Evolutionary conservation across 2,888 invertebrate genomes (phyloP).

Genomic region (Dorcus hopei): DNA sequence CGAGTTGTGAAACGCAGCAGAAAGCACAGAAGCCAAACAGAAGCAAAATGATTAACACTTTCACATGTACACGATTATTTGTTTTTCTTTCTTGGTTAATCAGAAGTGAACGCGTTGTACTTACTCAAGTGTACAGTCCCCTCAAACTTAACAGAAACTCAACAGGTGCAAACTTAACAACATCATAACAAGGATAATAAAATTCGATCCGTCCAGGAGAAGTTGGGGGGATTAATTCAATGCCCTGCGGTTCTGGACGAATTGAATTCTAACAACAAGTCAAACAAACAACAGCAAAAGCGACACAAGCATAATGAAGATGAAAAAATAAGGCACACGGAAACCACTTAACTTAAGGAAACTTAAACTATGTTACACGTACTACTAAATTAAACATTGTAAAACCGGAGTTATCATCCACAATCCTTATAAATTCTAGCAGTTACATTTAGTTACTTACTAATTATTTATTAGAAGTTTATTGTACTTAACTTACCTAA

Average conservation of each 20-base stretch:
- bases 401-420: not conserved
- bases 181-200: slow-evolving; percentile 3
- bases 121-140: slow-evolving; percentile 21
- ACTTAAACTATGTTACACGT: not conserved
- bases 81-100: not conserved
- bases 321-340: not conserved
- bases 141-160: slow-evolving; percentile 18
- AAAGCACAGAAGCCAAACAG: not conserved
- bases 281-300: not conserved
- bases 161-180: slow-evolving; percentile 5
- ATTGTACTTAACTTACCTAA: not conserved
- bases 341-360: not conserved
- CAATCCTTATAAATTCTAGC: not conserved
- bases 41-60: slow-evolving; percentile 1
- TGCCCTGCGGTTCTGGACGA: too few species aligned
- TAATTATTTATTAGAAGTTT: not conserved
- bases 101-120: slow-evolving; percentile 13
- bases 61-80: not conserved
- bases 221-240: too few species aligned
- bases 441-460: too few species aligned
- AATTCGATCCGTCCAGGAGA: not conserved
- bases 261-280: too few species aligned
- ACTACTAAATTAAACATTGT: not conserved
- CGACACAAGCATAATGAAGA: not conserved
- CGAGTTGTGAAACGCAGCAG: not conserved